Evolutionary conservation across 1,140 invertebrate species (phyloP), one percentile per base, ranked within the genome.

Genomic region (Drosophila teissieri): DNA sequence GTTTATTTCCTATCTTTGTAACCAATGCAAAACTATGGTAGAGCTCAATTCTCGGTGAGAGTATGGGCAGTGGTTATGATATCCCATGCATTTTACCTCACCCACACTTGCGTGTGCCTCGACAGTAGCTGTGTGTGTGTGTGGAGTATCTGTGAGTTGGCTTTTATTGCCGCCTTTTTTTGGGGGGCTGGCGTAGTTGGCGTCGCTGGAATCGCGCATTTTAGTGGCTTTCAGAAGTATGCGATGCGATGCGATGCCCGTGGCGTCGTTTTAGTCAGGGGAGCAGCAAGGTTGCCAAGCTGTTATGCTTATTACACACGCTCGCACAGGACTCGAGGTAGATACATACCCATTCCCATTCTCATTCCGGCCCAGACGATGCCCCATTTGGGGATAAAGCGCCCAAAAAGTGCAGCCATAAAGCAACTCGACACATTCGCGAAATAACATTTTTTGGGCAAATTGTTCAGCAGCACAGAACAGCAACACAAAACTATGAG

Each of bases 251-350:
- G 76, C 78, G 56, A 57, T 58, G 76, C 69, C 60, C 42, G 67
- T 51, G 73, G 60, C 68, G 51, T 49, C 48, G 65, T 44, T 67
- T 77, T 72, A 37, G 51, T 37, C 37, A 52, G 45, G 52, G 67
- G 48, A 40, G 54, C 31, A 54, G 72, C 61, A 68, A 60, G 55
- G 37, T 54, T 58, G 48, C 62, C 64, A 51, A 68, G 73, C 73
- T 76, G 73, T 76, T 76, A 76, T 76, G 73, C 73, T 76, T 76
- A 76, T 76, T 75, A 75, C 52, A 75, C 72, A 75, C 73, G 53
- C 60, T 46, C 39, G 15, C 24, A 51, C 34, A 27, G 15, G 2
- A 15, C 2, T 7, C 15, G 15, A 40, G 4, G 22, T 40, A 22
- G 11, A 17, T 24, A 12, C 8, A 40, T 19, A 34, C n/a, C n/a